A percentile compares a stretch with the other conserved stretches of the same genome.
These are phyloP conservation scores for Anthopleura xanthogrammica DNA, from an alignment of 92 coral and sea anemone genomes.

Conservation along the genomic window DNA sequence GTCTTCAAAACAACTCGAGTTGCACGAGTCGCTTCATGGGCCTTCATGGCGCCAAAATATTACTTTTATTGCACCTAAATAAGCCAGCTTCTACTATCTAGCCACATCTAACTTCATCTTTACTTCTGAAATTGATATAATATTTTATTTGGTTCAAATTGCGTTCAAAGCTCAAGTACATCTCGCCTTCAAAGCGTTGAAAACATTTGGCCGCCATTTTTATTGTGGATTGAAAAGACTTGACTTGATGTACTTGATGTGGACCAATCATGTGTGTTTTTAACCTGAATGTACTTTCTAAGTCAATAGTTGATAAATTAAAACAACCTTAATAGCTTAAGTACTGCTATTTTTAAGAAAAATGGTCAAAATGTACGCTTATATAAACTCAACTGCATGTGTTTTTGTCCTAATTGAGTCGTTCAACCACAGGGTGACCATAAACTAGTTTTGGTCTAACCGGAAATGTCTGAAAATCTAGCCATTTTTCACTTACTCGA, in stretches of 20 bases:
- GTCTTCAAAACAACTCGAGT: not conserved
- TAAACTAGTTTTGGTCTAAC: not conserved
- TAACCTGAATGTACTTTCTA: not conserved
- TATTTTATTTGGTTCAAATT: not conserved
- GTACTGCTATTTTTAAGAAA: not conserved
- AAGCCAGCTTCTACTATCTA: not conserved
- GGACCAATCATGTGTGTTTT: not conserved
- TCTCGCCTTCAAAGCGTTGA: not conserved
- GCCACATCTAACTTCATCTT: not conserved
- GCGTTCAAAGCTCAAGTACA: not conserved
- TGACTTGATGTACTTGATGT: not conserved
- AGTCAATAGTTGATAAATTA: not conserved
- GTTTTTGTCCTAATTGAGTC: not conserved
- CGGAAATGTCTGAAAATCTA: not conserved
- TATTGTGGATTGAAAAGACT: not conserved
- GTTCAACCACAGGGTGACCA: not conserved
- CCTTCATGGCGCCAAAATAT: not conserved
- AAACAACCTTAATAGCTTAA: not conserved
- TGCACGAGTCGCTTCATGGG: not conserved
- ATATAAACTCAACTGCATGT: not conserved
- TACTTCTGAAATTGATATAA: not conserved
- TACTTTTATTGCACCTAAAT: not conserved
- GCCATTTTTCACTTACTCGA: not conserved
- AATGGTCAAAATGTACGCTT: not conserved
- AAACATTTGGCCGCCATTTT: not conserved